Percentiles rank a stretch among this genome's conserved stretches.
phyloP scores from a whole-genome alignment of 2,113 vertebrate species.

The Corythornis madagascariensis region DNA sequence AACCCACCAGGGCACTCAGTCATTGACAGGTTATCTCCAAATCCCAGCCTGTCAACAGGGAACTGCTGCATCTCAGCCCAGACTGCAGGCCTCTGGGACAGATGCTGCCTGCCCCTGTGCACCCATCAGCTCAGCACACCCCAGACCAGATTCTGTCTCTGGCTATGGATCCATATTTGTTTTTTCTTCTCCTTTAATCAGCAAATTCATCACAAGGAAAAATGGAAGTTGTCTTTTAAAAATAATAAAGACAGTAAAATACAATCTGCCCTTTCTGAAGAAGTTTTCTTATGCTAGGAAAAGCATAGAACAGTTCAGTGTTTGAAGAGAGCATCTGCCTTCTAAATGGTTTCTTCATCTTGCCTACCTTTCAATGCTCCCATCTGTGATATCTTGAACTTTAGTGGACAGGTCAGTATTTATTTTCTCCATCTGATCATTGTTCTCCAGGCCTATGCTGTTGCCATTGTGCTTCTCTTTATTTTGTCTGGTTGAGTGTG shows the following conservation, averaged over 20 bases:
- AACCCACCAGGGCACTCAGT: background rate
- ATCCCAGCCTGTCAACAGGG: rapidly evolving
- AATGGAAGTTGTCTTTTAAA: background rate
- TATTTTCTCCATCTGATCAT: slow-evolving; percentile 63
- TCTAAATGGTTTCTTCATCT: background rate
- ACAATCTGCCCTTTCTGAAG: background rate
- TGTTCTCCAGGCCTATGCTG: slow-evolving; percentile 71
- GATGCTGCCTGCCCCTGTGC: background rate
- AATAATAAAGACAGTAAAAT: background rate
- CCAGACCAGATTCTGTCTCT: background rate
- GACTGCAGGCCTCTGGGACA: background rate
- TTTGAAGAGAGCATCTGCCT: background rate
- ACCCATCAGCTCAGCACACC: background rate
- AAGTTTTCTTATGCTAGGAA: background rate
- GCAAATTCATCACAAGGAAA: background rate
- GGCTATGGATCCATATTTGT: background rate
- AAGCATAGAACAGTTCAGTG: background rate
- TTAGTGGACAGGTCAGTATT: slow-evolving; percentile 72
- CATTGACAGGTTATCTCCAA: background rate
- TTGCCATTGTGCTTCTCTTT: slow-evolving; percentile 84
- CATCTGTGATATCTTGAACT: slow-evolving; percentile 69
- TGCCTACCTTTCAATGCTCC: slow-evolving; percentile 80
- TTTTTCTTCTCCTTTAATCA: background rate
- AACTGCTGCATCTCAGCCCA: rapidly evolving
- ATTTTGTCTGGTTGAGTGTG: slow-evolving; percentile 69